Base-by-base conservation (phyloP, 92 coral and sea anemone genomes). In the Palythoa grandiflora region DNA sequence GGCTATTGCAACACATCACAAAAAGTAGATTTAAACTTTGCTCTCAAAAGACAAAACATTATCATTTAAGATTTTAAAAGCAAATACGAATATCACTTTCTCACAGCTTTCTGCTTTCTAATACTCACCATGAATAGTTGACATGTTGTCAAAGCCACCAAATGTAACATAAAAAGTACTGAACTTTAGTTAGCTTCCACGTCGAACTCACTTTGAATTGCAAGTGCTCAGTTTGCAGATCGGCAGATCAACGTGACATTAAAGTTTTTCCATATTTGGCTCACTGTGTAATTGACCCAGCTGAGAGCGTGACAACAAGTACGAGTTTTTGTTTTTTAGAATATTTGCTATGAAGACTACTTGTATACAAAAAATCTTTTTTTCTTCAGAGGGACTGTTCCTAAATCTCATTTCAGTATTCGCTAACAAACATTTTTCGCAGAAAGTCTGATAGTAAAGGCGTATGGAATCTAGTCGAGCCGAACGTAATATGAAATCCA, bases 1-100 rank as follows among this genome's bases (percentile, higher is more conserved):
- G 8, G 79, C 98, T 96, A 88, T 3, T 75, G 86, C 75, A 70
- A 70, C 75, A 70, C 16, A 70, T 70, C 11, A 1, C 15, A 70
- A 35, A 13, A 28, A 38, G 5, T 9, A 1, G 0, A 35, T 35
- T 35, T 2, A 35, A 3, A 13, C 65, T 59, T 59, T 59, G n/a
- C 19, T 59, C 50, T 2, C 50, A 17, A 17, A 13, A 59, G 0
- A 17, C 50, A 17, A 17, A 13, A 59, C 3, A 17, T 59, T 59
- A 59, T 17, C 19, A 14, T 1, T 14, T 14, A 17, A 59, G 13
- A 59, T 59, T 17, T 14, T 59, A 70, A 11, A 36, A 8, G 38
- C 28, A 70, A 70, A 28, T 5, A 70, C 5, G 44, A 19, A 11
- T 12, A 7, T 20, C 2, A n/a, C 3, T 8, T 35, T 14, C 28